A percentile compares a stretch with the other conserved stretches of the same genome.
Evolutionary conservation across 2,113 vertebrate genomes (phyloP).

Genomic region (Oceanites oceanicus): DNA sequence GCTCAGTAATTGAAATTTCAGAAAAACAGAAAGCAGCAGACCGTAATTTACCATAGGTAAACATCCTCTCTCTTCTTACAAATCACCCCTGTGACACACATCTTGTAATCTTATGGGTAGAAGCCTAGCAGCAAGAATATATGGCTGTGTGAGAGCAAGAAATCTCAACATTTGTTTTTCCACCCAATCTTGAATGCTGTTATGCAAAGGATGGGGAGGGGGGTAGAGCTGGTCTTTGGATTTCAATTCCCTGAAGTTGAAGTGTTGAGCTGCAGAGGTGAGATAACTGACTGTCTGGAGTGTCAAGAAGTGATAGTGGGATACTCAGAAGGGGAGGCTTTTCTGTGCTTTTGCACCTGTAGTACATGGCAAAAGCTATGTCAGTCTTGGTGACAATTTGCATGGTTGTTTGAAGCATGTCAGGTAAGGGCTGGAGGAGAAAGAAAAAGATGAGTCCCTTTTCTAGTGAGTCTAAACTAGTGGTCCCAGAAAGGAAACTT

Average conservation of each 20-base stretch:
- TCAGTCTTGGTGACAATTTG: background rate
- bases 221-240: background rate
- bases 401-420: background rate
- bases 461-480: background rate
- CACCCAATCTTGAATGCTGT: rapidly evolving
- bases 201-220: background rate
- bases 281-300: background rate
- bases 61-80: constrained; percentile 3
- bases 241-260: background rate
- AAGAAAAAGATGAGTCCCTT: background rate
- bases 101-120: background rate
- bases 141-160: background rate
- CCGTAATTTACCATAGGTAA: constrained; percentile 30
- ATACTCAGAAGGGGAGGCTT: background rate
- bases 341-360: background rate
- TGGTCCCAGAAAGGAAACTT: background rate
- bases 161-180: background rate
- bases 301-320: background rate
- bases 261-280: background rate
- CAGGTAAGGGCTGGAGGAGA: background rate
- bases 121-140: background rate
- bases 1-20: constrained; percentile 55
- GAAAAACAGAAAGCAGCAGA: constrained; percentile 21
- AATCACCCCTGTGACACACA: constrained; percentile 39
- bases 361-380: background rate